Percentiles rank a stretch among this genome's conserved stretches.
Evolutionary conservation across 2,888 invertebrate genomes (phyloP).

Genomic region (Dicranocentrus wangi): DNA sequence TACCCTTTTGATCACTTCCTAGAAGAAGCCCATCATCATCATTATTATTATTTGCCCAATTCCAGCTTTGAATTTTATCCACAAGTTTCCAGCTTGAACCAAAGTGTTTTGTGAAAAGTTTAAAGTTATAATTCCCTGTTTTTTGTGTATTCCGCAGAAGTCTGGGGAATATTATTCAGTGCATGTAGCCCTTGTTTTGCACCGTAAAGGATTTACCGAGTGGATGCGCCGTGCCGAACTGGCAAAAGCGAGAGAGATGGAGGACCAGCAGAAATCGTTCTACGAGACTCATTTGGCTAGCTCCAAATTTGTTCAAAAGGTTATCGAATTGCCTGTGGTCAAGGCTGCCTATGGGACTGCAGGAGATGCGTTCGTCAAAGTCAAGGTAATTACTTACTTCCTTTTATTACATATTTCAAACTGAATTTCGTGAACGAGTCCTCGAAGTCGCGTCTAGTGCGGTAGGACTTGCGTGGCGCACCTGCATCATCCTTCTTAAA

Average conservation of each 20-base stretch:
- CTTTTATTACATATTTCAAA: too few relatives aligned
- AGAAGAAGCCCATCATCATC: too few relatives aligned
- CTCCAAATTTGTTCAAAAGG: constrained; percentile 73
- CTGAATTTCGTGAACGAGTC: too few relatives aligned
- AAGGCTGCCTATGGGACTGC: constrained; percentile 74
- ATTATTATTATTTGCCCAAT: neutral
- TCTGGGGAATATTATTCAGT: too few relatives aligned
- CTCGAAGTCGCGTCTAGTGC: neutral
- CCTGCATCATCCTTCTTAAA: neutral
- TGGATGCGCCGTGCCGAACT: constrained; percentile 61
- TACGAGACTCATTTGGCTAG: constrained; percentile 41
- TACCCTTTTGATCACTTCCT: neutral
- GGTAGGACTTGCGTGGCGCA: neutral
- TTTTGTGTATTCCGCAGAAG: neutral
- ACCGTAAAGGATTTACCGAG: neutral
- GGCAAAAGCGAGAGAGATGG: constrained; percentile 26
- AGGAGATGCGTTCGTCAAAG: constrained; percentile 74
- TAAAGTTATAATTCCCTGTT: neutral
- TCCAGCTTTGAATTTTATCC: neutral
- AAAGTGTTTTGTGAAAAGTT: neutral
- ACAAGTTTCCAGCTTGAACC: neutral
- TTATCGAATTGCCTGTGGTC: constrained; percentile 75
- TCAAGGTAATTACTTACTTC: constrained; percentile 73
- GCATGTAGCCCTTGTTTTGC: too few relatives aligned
- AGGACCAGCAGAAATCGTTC: constrained; percentile 29